Conservation (phyloP, 2,888 invertebrate species). For the Synanthedon tipuliformis region DNA sequence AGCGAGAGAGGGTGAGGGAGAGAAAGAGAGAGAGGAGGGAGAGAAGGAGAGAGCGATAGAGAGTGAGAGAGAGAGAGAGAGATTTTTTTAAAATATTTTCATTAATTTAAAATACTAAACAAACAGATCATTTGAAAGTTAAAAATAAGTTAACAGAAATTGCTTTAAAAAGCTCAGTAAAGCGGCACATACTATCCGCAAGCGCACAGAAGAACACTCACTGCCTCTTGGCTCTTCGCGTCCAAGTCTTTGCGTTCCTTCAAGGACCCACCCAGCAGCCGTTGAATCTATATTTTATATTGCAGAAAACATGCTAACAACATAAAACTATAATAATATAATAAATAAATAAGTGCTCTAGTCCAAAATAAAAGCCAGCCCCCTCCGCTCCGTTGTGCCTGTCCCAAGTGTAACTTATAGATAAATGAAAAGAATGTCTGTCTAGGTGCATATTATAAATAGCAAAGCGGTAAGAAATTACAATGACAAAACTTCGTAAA, state of each 20-base stretch:
- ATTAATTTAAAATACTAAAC: background rate
- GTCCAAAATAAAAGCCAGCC: conserved; percentile 13
- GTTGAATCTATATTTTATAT: conserved; percentile 73
- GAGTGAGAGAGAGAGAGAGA: too few species aligned
- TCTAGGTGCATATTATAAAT: too few species aligned
- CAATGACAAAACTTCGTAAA: too few species aligned
- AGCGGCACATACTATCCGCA: conserved; percentile 9
- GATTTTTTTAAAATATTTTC: too few species aligned
- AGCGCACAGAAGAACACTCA: conserved; percentile 56
- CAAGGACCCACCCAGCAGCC: conserved; percentile 78
- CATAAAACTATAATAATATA: conserved; percentile 18
- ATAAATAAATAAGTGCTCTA: conserved; percentile 14
- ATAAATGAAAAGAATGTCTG: too few species aligned
- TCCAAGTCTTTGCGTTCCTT: conserved; percentile 77
- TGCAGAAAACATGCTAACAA: conserved; percentile 34
- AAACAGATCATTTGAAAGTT: background rate
- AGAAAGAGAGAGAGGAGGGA: too few species aligned
- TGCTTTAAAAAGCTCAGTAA: background rate
- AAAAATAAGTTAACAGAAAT: background rate
- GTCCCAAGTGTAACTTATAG: too few species aligned
- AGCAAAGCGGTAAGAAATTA: too few species aligned
- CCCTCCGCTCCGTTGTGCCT: background rate
- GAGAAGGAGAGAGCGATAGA: too few species aligned
- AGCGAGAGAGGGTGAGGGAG: too few species aligned
- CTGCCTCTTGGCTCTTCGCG: conserved; percentile 73